Evolutionary conservation across 2,797 vertebrate genomes (phyloP).

Genomic region (Melanotaenia parkinsoni): DNA sequence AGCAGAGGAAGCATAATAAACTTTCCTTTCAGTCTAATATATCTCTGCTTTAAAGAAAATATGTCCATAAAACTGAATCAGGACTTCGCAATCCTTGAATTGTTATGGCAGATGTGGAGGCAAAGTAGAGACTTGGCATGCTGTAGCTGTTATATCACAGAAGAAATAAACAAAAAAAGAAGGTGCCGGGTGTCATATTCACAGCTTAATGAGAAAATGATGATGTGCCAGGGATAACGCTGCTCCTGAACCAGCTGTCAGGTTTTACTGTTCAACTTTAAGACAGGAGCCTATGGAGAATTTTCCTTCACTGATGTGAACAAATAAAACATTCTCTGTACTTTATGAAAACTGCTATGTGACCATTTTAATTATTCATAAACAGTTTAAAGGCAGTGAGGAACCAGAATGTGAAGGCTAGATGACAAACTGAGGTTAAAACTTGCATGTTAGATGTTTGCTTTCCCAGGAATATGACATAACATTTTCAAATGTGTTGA

Average conservation of each 20-base stretch:
- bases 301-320: background rate
- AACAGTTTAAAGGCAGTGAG: background rate
- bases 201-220: background rate
- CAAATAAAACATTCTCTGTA: background rate
- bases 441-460: no score
- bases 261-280: background rate
- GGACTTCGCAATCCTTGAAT: background rate
- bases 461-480: no score
- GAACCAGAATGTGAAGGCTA: background rate
- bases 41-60: no score
- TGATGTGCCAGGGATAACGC: background rate
- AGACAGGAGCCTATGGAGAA: background rate
- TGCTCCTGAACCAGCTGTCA: conserved; percentile 13
- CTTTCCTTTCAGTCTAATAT: background rate
- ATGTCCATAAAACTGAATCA: background rate
- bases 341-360: no score
- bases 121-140: background rate
- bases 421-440: no score
- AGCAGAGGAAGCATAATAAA: background rate
- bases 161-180: conserved; percentile 3
- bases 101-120: background rate
- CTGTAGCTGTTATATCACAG: background rate
- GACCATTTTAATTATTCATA: background rate
- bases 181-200: conserved; percentile 1
- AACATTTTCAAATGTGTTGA: no score